Percentiles rank a stretch among this genome's conserved stretches.
These are phyloP conservation scores for Rotaria magnacalcarata DNA, from an alignment of 2,888 invertebrate genomes.

Conservation along the genomic window DNA sequence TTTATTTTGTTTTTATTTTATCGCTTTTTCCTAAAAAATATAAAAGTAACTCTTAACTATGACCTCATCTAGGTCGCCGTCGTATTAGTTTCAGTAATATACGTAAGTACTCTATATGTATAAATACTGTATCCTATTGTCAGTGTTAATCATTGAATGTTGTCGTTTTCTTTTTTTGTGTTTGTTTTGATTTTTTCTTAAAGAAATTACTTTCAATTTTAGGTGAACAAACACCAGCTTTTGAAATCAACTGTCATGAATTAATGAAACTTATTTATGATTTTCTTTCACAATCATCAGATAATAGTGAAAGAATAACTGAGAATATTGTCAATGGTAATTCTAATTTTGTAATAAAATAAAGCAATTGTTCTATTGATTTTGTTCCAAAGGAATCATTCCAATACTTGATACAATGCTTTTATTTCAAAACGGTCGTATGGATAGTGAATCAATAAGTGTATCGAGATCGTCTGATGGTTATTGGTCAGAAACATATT, in stretches of 20 bases:
- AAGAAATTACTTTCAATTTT: not conserved
- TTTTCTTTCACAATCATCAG: slow-evolving; percentile 59
- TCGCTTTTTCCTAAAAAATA: not conserved
- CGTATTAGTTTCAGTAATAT: not conserved
- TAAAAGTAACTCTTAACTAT: not conserved
- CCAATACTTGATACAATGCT: not conserved
- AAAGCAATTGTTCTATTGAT: not conserved
- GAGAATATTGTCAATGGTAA: slow-evolving; percentile 37
- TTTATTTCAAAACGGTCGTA: not conserved
- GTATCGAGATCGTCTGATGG: slow-evolving; percentile 49
- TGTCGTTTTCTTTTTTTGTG: not conserved
- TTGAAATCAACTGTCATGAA: slow-evolving; percentile 64
- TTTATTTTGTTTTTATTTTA: not conserved
- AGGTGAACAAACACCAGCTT: slow-evolving; percentile 56
- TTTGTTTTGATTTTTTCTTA: not conserved
- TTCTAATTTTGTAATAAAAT: not conserved
- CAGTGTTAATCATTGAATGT: not conserved
- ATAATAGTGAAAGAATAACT: slow-evolving; percentile 45
- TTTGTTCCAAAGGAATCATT: not conserved
- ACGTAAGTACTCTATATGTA: not conserved
- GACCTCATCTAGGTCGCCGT: not conserved
- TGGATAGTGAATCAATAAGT: not conserved
- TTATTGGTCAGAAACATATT: slow-evolving; percentile 65
- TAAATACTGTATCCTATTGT: not conserved
- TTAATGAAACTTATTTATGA: slow-evolving; percentile 65